Conservation (phyloP, 2,797 vertebrate genomes). For the Coendou prehensilis region DNA sequence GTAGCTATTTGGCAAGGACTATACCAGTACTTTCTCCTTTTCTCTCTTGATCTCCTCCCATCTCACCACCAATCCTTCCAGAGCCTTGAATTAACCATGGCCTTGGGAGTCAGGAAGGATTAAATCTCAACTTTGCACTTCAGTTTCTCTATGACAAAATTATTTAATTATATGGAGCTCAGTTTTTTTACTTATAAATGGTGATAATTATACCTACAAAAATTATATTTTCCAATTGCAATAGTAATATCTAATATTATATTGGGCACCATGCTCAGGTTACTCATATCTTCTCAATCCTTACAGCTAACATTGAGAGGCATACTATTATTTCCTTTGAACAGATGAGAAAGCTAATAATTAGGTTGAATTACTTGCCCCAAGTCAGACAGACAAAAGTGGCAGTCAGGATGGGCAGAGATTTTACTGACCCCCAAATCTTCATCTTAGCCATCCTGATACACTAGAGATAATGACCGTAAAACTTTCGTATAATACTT, state of each 20-base stretch:
- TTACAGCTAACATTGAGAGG: background rate
- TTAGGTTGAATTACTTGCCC: background rate
- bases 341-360: background rate
- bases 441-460: background rate
- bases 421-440: background rate
- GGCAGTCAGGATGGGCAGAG: background rate
- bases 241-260: background rate
- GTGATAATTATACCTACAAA: background rate
- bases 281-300: background rate
- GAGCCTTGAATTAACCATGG: background rate
- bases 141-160: background rate
- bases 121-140: background rate
- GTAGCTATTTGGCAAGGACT: background rate
- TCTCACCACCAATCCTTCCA: background rate
- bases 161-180: background rate
- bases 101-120: background rate
- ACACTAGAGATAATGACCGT: background rate
- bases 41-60: background rate
- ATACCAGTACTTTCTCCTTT: background rate
- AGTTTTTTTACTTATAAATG: background rate
- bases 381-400: constrained; percentile 21
- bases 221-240: background rate
- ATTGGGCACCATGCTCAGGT: background rate
- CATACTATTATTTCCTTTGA: background rate
- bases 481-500: background rate